Evolutionary conservation across 2,113 vertebrate species (phyloP).

Genomic region (Porphyrio hochstetteri): DNA sequence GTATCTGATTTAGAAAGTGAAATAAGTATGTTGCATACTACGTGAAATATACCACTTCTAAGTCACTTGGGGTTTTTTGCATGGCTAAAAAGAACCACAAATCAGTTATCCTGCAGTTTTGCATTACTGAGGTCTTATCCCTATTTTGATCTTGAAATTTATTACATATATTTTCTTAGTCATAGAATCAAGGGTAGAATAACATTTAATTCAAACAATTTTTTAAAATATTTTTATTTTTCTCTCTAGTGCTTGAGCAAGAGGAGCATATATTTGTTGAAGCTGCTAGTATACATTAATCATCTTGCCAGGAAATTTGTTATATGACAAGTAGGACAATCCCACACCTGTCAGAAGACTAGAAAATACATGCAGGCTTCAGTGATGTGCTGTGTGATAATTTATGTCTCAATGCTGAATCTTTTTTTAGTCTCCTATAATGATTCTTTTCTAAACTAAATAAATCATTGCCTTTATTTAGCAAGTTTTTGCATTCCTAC

Average conservation of each 20-base stretch:
- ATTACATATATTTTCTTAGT: background rate
- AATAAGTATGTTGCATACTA: background rate
- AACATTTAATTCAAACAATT: background rate
- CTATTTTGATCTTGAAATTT: background rate
- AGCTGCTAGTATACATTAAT: background rate
- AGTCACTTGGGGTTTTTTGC: background rate
- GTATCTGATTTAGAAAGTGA: background rate
- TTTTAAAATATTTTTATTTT: background rate
- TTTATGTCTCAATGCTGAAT: background rate
- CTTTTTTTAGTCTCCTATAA: background rate
- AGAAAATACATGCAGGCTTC: background rate
- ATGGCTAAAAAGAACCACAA: background rate
- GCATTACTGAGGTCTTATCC: background rate
- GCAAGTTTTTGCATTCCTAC: background rate
- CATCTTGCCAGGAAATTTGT: constrained; percentile 14
- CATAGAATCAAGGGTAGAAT: background rate
- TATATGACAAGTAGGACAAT: background rate
- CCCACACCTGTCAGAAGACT: background rate
- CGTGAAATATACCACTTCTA: background rate
- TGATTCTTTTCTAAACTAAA: background rate
- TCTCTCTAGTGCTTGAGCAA: background rate
- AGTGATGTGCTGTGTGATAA: background rate
- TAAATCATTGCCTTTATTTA: background rate
- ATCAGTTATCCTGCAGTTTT: background rate
- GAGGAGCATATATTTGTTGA: background rate